phyloP scores from a whole-genome alignment of 1,140 invertebrate genomes.

The Drosophila truncata region DNA sequence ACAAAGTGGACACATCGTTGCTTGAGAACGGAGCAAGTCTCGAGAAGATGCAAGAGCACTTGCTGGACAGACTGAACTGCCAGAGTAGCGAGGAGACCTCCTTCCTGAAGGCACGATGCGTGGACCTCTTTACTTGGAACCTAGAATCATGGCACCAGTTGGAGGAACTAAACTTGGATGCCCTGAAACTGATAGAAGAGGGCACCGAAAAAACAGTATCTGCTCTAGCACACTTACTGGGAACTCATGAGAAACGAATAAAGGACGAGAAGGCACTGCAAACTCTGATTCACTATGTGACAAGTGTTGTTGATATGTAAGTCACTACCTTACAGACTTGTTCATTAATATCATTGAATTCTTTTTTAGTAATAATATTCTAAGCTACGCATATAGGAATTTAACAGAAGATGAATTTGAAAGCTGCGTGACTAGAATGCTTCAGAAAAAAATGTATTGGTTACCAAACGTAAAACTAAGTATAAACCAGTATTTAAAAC shows the following conservation, averaged over 20 bases:
- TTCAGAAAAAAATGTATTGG: not conserved
- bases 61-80: not conserved
- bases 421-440: no score
- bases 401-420: not conserved
- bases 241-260: not conserved
- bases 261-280: not conserved
- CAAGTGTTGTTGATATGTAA: not conserved
- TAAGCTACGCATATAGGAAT: not conserved
- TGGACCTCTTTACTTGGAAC: not conserved
- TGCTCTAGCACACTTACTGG: fast-evolving
- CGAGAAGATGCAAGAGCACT: not conserved
- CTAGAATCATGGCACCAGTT: not conserved
- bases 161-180: not conserved
- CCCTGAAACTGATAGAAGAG: not conserved
- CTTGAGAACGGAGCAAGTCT: not conserved
- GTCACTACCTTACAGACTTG: not conserved
- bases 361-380: not conserved
- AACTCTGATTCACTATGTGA: not conserved
- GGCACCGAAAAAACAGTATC: not conserved
- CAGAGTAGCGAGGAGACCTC: not conserved
- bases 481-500: not conserved
- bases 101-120: not conserved
- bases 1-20: not conserved
- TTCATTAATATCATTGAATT: not conserved
- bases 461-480: not conserved